Evolutionary conservation across 2,888 invertebrate species (phyloP).

Genomic region (Perithous albicinctus): DNA sequence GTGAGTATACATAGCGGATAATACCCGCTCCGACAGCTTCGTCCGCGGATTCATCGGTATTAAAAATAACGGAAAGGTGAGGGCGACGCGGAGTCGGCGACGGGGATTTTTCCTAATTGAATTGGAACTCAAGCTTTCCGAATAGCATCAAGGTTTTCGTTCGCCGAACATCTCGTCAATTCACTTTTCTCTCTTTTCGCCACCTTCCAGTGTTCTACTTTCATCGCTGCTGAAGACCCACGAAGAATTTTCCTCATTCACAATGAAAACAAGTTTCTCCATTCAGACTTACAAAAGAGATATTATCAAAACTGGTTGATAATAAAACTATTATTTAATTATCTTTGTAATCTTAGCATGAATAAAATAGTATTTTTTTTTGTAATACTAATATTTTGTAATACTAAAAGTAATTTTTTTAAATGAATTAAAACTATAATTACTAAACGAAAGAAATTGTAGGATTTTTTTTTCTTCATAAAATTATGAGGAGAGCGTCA

Average conservation of each 20-base stretch:
- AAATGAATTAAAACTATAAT: too few relatives aligned
- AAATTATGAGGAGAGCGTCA: too few relatives aligned
- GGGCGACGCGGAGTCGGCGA: slow-evolving; percentile 26
- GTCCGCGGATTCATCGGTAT: slow-evolving; percentile 29
- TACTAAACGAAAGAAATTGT: too few relatives aligned
- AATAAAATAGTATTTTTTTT: too few relatives aligned
- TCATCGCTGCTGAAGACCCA: slow-evolving; percentile 31
- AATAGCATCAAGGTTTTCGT: slow-evolving; percentile 43
- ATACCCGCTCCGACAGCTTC: slow-evolving; percentile 16
- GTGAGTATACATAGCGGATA: slow-evolving; percentile 42
- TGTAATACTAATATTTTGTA: too few relatives aligned
- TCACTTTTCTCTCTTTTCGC: not conserved
- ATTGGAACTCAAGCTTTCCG: slow-evolving; percentile 44
- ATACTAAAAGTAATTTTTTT: too few relatives aligned
- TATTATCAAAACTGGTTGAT: slow-evolving; percentile 22
- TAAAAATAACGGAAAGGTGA: slow-evolving; percentile 27
- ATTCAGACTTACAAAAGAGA: slow-evolving; percentile 15
- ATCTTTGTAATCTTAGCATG: too few relatives aligned
- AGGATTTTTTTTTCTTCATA: too few relatives aligned
- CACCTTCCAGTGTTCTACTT: slow-evolving; percentile 25
- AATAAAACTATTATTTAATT: slow-evolving; percentile 4
- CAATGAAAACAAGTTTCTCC: slow-evolving; percentile 33
- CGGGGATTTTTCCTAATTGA: slow-evolving; percentile 62
- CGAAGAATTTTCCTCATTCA: slow-evolving; percentile 51
- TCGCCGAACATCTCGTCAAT: slow-evolving; percentile 25